Base-by-base conservation (phyloP, 2,888 invertebrate genomes). In the Pardosa pseudoannulata region DNA sequence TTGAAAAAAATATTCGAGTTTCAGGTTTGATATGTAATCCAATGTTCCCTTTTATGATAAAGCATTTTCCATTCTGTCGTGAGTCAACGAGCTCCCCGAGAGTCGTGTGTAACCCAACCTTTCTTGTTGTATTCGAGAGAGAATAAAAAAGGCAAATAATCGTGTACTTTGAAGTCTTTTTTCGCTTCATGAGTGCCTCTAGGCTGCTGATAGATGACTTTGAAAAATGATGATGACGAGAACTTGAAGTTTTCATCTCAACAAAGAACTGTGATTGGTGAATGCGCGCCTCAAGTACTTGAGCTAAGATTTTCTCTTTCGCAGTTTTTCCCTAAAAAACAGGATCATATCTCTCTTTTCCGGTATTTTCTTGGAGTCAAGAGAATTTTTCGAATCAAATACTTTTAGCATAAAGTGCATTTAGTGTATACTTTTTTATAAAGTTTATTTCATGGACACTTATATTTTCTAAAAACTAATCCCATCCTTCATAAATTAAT, bases 211-310 rank as follows among this genome's bases (percentile, higher is more conserved):
- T 82, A 82, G 82, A 76, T 72, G 82, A 82, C 82, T 76, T 82
- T 82, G 82, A 82, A 82, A 82, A 82, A 82, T 82, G 82, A 82
- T 76, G 82, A 82, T 82, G 76, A 82, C 75, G 71, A 76, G 32
- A 71, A 76, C 76, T 76, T 70, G 56, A 75, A 81, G 70, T 75
- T 81, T 81, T 81, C 75, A 62, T 67, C 56, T 76, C 64, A 71
- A 82, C 82, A 82, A 82, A 82, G 82, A 75, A 64, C 82, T 82
- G 71, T 75, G 82, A 82, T 82, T 82, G 82, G 76, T 71, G 82
- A 65, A 82, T 64, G 64, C 76, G 64, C 68, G 50, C 39, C 50
- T 74, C 56, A 73, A 74, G 80, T 74, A 50, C 68, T 67, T 32
- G 36, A 56, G 32, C 23, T 80, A 41, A 78, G 56, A 46, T 23